A percentile compares a stretch with the other conserved stretches of the same genome.
Conservation (phyloP, 2,113 vertebrate species). For the Thunnus maccoyii region DNA sequence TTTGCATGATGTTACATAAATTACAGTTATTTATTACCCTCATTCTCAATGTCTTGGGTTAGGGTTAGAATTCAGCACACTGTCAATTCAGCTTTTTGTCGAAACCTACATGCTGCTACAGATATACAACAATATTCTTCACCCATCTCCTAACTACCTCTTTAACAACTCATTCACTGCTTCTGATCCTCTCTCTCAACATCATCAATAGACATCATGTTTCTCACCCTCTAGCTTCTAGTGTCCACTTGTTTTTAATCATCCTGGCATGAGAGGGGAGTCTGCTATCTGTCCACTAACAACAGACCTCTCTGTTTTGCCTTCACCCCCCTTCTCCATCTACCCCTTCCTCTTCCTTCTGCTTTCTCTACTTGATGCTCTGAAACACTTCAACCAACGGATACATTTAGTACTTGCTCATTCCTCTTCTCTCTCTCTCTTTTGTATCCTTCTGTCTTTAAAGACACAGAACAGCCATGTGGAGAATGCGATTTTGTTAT, state of each 20-base stretch:
- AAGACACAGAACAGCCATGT: neutral
- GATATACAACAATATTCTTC: too few relatives aligned
- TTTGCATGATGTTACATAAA: neutral
- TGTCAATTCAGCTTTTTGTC: too few relatives aligned
- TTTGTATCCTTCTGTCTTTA: neutral
- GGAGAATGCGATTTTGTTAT: neutral
- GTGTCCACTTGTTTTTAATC: conserved; percentile 40
- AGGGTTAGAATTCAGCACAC: too few relatives aligned
- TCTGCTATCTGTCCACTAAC: conserved; percentile 53
- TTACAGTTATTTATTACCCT: neutral
- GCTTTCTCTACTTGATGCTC: conserved; percentile 13
- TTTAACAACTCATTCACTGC: neutral
- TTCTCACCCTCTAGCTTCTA: conserved; percentile 27
- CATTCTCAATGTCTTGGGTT: neutral
- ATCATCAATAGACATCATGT: conserved; percentile 20
- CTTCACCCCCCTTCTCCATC: neutral
- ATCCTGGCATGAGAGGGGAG: conserved; percentile 33
- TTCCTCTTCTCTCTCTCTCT: conserved; percentile 2
- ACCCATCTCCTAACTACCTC: too few relatives aligned
- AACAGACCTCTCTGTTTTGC: conserved; percentile 41
- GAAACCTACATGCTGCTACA: too few relatives aligned
- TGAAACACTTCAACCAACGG: conserved; percentile 39
- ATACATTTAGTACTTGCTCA: conserved; percentile 4
- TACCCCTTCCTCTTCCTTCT: conserved; percentile 12
- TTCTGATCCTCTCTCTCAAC: neutral